Conservation (phyloP, 1,140 invertebrate species). For the Sycophaga agraensis region DNA sequence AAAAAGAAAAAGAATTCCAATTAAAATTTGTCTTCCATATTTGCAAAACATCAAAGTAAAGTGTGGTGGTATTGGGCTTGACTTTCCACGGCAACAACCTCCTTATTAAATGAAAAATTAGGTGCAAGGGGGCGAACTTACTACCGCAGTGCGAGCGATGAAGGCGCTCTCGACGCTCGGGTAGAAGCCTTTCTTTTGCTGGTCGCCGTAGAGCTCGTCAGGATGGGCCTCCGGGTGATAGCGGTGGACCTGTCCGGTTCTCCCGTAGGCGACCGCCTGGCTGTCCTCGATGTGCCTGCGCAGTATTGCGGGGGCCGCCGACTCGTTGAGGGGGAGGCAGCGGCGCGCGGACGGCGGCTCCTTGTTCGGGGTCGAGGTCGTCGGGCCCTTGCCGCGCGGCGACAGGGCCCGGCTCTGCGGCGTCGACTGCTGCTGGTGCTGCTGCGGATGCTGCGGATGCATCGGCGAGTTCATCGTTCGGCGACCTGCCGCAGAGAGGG, state of each 20-base stretch:
- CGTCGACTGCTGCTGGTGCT: slow-evolving; percentile 39
- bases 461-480: slow-evolving; percentile 26
- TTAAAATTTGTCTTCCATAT: no score
- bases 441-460: slow-evolving; percentile 15
- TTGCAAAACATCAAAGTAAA: no score
- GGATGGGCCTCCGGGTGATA: slow-evolving; percentile 13
- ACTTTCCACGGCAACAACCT: no score
- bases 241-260: background rate
- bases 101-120: no score
- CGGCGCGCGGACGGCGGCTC: slow-evolving; percentile 51
- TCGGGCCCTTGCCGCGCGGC: slow-evolving; percentile 32
- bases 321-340: slow-evolving; percentile 49
- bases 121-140: slow-evolving; percentile 37
- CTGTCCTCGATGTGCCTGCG: slow-evolving; percentile 29
- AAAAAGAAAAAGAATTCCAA: background rate
- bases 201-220: slow-evolving; percentile 37
- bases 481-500: background rate
- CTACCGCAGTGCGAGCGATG: slow-evolving; percentile 55
- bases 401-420: slow-evolving; percentile 42
- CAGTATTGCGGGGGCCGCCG: slow-evolving; percentile 34
- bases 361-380: slow-evolving; percentile 54
- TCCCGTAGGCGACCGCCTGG: background rate
- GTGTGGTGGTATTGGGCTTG: no score
- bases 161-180: slow-evolving; percentile 53
- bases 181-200: slow-evolving; percentile 34